phyloP scores from a whole-genome alignment of 2,113 vertebrate genomes.

The Varanus salvator region DNA sequence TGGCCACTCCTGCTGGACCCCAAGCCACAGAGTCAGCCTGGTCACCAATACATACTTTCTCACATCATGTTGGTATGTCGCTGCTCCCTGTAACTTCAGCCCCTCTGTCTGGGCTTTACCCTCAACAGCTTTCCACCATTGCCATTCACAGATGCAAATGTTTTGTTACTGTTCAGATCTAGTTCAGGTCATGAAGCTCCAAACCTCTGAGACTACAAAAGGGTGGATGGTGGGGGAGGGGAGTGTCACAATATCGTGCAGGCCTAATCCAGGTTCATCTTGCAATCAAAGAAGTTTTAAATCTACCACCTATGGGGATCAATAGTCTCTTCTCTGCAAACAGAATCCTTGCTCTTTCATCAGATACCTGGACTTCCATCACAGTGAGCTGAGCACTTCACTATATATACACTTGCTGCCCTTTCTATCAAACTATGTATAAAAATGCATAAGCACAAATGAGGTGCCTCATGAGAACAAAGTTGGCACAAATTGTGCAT shows the following conservation, averaged over 20 bases:
- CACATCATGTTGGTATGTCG: not conserved
- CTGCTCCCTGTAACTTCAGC: not conserved
- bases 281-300: not conserved
- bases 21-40: not conserved
- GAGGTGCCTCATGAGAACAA: slow-evolving; percentile 23
- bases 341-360: not conserved
- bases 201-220: not conserved
- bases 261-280: not conserved
- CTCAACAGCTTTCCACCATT: not conserved
- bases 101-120: not conserved
- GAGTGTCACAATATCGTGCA: not conserved
- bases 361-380: not conserved
- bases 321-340: not conserved
- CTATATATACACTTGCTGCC: not conserved
- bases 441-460: not conserved
- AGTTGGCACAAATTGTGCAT: slow-evolving; percentile 7
- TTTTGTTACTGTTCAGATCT: not conserved
- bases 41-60: no score
- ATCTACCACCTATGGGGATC: not conserved
- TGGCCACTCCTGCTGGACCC: not conserved
- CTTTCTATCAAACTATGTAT: not conserved
- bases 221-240: no score
- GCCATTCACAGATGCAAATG: not conserved
- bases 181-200: not conserved
- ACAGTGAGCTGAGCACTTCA: not conserved